Base-by-base conservation (phyloP, 2,113 vertebrate species). In the Chaetorhynchus papuensis region DNA sequence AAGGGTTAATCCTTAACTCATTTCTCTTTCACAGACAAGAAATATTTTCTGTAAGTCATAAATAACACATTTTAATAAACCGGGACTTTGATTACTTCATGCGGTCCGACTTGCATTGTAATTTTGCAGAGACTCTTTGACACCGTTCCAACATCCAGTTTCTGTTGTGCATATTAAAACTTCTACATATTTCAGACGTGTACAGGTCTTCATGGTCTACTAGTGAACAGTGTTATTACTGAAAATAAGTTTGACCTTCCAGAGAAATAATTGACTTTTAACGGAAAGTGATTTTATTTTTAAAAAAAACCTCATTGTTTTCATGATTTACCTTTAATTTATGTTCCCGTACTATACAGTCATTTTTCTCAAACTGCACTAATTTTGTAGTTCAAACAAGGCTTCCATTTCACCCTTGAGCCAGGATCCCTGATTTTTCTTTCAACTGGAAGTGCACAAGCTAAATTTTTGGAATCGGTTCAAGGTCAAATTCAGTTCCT, bases 1-100 rank as follows among this genome's bases (percentile, higher is more conserved):
- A 96, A 90, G 95, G 93, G 97, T 98, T 72, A 95, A 95, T 97
- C 97, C 95, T 96, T 91, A 96, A 95, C 88, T 97, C 90, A 95
- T 95, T 97, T 85, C 83, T 93, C 92, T 95, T 97, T 83, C 75
- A 53, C 52, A 92, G 94, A 79, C 84, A 90, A 96, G 95, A 97
- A 96, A 94, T 97, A 89, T 94, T 98, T 98, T 97, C 94, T 95
- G 61, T 87, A 87, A 97, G 97, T 71, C 96, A 97, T 98, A 97
- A 98, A 98, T 98, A 98, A 98, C 66, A 50, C 89, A 84, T 97
- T 97, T 97, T 97, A 97, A 97, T 95, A 94, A 97, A 92, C 63
- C 11, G 81, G 86, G 94, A 84, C 98, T 98, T 97, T 97, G 96
- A 97, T 97, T 97, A 86, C 96, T 97, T 96, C 96, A 97, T 96